A percentile compares a stretch with the other conserved stretches of the same genome.
Evolutionary conservation across 2,797 vertebrate species (phyloP).

Genomic region (Tangara arthus): DNA sequence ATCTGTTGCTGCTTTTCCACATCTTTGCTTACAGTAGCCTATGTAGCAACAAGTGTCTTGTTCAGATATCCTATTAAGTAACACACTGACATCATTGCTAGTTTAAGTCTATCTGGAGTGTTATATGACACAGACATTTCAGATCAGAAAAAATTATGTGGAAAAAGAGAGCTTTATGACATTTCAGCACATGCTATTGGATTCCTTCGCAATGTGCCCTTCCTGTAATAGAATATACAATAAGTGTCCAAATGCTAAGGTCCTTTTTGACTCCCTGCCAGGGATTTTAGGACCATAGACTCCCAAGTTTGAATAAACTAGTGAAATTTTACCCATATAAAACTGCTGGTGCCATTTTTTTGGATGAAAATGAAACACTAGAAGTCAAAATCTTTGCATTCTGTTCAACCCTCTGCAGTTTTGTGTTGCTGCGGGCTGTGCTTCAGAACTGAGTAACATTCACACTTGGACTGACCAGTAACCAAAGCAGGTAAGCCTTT

Average conservation of each 20-base stretch:
- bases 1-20: not conserved
- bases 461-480: not conserved
- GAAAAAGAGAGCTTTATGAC: not conserved
- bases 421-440: not conserved
- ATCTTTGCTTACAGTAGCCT: not conserved
- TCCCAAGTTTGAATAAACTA: not conserved
- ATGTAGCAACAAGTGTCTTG: not conserved
- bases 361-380: not conserved
- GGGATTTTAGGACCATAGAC: not conserved
- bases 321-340: not conserved
- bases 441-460: not conserved
- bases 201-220: not conserved
- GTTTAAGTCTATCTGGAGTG: not conserved
- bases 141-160: not conserved
- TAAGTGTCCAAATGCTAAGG: not conserved
- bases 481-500: not conserved
- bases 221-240: not conserved
- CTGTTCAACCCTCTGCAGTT: not conserved
- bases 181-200: not conserved
- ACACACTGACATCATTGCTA: not conserved
- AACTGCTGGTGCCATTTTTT: not conserved
- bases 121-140: not conserved
- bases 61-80: not conserved
- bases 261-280: not conserved
- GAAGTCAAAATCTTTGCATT: not conserved